Base-by-base conservation (phyloP, 2,113 vertebrate genomes). In the Cichladusa arquata region DNA sequence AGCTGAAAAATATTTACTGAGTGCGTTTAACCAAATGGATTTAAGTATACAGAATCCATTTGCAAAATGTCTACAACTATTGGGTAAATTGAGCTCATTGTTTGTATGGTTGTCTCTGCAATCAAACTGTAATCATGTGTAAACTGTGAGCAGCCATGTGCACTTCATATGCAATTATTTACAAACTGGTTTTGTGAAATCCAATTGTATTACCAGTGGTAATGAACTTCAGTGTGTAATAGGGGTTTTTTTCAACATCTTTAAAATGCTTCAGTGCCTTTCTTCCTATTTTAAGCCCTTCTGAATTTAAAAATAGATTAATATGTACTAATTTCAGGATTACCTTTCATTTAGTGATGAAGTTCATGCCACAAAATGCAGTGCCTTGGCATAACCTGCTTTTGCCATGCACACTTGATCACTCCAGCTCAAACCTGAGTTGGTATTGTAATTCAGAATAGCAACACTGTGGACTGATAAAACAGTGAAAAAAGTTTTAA, bases 101-200 rank as follows among this genome's bases (percentile, higher is more conserved):
- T 97, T 97, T 97, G 92, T 96, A 54, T 71, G 96, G 84, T 65
- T 94, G 88, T 96, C 93, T 95, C 92, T 93, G 90, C 95, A 97
- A 95, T 97, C 96, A 95, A 96, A 83, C 86, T 92, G 94, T 96
- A 97, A 96, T 97, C 91, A 94, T 96, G 92, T 96, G 96, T 96
- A 95, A 97, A 97, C 95, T 72, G 74, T 95, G 92, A 93, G 92
- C 91, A 96, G 44, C 95, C 92, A 93, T 96, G 94, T 96, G 87
- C 80, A 88, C 86, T 97, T 97, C 95, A 86, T 94, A 77, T 78
- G 92, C 92, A 97, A 95, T 96, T 97, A 97, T 92, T 97, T 96
- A 95, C 96, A 92, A 94, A 93, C 92, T 79, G 85, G 65, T 95
- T 95, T 93, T 92, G 81, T 95, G 86, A 89, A 97, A 93, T 93